Evolutionary conservation across 2,888 invertebrate genomes (phyloP).

Genomic region (Oeneis ivallda): DNA sequence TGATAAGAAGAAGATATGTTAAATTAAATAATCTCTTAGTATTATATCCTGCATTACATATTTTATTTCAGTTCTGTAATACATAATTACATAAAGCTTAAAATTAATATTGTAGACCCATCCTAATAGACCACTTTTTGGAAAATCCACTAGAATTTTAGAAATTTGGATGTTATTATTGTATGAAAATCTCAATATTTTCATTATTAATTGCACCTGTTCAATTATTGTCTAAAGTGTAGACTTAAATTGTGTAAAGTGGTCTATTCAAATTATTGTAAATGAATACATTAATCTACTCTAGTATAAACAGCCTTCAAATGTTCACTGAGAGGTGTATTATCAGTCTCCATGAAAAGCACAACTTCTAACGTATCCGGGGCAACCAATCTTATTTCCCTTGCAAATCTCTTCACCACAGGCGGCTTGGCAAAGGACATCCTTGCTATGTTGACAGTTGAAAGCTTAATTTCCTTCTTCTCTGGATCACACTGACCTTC

Average conservation of each 20-base stretch:
- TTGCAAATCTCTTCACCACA: slow-evolving; percentile 68
- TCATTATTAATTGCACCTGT: too few relatives aligned
- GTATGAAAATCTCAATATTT: too few relatives aligned
- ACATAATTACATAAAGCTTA: too few relatives aligned
- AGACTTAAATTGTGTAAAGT: too few relatives aligned
- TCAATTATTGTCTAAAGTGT: background rate
- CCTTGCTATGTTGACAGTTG: slow-evolving; percentile 70
- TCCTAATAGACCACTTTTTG: too few relatives aligned
- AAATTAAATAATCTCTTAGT: too few relatives aligned
- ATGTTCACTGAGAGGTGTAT: slow-evolving; percentile 78
- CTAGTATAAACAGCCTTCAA: slow-evolving; percentile 73
- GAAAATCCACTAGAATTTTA: too few relatives aligned
- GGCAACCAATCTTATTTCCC: slow-evolving; percentile 58
- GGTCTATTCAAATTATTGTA: background rate
- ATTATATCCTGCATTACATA: too few relatives aligned
- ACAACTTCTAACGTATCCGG: slow-evolving; percentile 66
- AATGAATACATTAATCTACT: background rate
- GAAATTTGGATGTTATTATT: too few relatives aligned
- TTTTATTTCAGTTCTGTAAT: too few relatives aligned
- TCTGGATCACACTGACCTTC: slow-evolving; percentile 76
- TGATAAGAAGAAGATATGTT: too few relatives aligned
- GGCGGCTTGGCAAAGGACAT: slow-evolving; percentile 80
- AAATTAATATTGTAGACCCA: too few relatives aligned
- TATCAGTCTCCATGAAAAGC: slow-evolving; percentile 81
- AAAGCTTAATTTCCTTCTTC: slow-evolving; percentile 69